Base-by-base conservation (phyloP, 2,797 vertebrate species). In the Cryptoprocta ferox region DNA sequence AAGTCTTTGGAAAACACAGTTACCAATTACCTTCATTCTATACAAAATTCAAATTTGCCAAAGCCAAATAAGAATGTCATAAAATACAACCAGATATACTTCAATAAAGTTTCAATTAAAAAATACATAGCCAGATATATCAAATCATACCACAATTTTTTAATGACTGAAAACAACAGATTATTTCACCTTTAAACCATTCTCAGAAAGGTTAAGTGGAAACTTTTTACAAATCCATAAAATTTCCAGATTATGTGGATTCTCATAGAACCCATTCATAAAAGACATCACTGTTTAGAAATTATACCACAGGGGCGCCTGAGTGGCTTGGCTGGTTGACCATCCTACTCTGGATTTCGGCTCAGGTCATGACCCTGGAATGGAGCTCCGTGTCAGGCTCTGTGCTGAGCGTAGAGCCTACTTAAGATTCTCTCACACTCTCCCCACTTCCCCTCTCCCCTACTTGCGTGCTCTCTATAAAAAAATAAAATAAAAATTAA, bases 61-160 rank as follows among this genome's bases (percentile, higher is more conserved):
- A 50, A 61, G 73, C 53, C 88, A 87, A 81, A 80, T 28, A 86
- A 73, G 37, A 85, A 90, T 66, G 18, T 53, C 71, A 78, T 32
- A 48, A 80, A 86, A 80, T 80, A 66, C 3, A 90, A 50, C 32
- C 26, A 61, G 2, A 61, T 76, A 76, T 5, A 63, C 21, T 48
- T 95, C 81, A 80, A 48, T 66, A 53, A 59, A 81, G 39, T 48
- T 89, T 48, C 48, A 68, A 88, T 92, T 75, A 18, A 90, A 90
- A 87, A 87, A 86, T 37, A 63, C 11, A 66, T 75, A 80, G 12
- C 10, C 16, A 42, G 79, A 24, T 71, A 45, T n/a, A 87, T 35
- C 75, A 63, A 37, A 65, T 30, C 21, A 42, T 16, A 50, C 16
- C 37, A 89, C 24, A 48, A 79, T 37, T 88, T 90, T 85, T 89